phyloP scores from a whole-genome alignment of 2,888 invertebrate genomes.

The Pyrochroa serraticornis region DNA sequence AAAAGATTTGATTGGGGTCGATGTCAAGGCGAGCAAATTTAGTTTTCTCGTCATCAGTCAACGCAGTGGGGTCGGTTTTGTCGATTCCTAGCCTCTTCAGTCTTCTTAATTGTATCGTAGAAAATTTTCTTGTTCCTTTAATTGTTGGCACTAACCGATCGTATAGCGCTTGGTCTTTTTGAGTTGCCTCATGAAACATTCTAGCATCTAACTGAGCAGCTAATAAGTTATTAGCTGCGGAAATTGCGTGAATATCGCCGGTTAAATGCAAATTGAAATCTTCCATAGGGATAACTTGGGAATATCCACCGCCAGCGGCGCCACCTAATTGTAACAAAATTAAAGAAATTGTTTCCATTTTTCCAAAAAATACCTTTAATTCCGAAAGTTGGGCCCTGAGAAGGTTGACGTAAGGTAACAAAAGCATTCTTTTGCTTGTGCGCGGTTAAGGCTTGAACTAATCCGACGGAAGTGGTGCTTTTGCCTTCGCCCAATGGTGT shows the following conservation, averaged over 20 bases:
- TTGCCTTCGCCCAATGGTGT: constrained; percentile 99
- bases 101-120: constrained; percentile 82
- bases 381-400: constrained; percentile 98
- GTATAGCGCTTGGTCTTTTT: constrained; percentile 83
- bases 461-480: constrained; percentile 92
- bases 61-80: constrained; percentile 81
- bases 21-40: constrained; percentile 89
- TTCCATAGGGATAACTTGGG: constrained; percentile 98
- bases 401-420: constrained; percentile 95
- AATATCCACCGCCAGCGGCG: constrained; percentile 97
- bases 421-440: constrained; percentile 86
- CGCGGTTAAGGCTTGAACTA: constrained; percentile 90
- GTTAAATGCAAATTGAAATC: constrained; percentile 98
- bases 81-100: constrained; percentile 77
- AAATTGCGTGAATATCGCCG: constrained; percentile 98
- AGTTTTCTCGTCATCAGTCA: constrained; percentile 79
- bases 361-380: constrained; percentile 71
- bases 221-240: constrained; percentile 95
- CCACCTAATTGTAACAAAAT: constrained; percentile 57
- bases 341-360: neutral
- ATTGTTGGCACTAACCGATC: constrained; percentile 85
- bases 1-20: constrained; percentile 86
- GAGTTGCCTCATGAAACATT: constrained; percentile 96
- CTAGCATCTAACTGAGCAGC: constrained; percentile 97
- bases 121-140: constrained; percentile 82